Evolutionary conservation across 2,888 invertebrate genomes (phyloP).

Genomic region (Carabus problematicus): DNA sequence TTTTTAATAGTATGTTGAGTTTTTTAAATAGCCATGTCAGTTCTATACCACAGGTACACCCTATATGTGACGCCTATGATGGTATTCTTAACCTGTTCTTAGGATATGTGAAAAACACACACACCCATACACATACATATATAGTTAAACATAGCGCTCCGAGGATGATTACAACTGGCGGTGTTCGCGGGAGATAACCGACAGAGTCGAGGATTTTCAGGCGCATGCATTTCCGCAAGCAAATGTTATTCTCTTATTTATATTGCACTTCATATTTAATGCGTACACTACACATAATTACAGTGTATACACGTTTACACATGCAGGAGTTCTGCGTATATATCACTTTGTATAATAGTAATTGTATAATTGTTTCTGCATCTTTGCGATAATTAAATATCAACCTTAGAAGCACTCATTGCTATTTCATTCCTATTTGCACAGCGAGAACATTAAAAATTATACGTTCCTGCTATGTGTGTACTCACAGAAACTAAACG

Average conservation of each 20-base stretch:
- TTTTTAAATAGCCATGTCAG: too few species aligned
- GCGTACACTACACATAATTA: conserved; percentile 39
- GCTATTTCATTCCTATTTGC: too few species aligned
- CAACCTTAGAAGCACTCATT: too few species aligned
- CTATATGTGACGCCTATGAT: conserved; percentile 2
- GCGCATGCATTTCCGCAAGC: conserved; percentile 15
- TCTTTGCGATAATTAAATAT: too few species aligned
- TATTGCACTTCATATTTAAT: conserved; percentile 41
- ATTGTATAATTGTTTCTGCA: too few species aligned
- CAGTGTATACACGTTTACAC: conserved; percentile 10
- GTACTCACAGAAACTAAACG: too few species aligned
- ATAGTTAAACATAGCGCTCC: conserved; percentile 1
- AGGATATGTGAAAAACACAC: conserved; percentile 34
- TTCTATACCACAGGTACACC: too few species aligned
- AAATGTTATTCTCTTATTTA: conserved; percentile 42
- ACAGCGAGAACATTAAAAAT: too few species aligned
- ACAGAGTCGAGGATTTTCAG: conserved; percentile 3
- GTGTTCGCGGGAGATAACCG: conserved; percentile 39
- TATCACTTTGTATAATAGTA: too few species aligned
- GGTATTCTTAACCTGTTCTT: conserved; percentile 32
- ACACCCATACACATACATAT: conserved; percentile 28
- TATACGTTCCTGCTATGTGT: too few species aligned
- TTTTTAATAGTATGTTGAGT: too few species aligned
- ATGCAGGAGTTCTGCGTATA: too few species aligned
- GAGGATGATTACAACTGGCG: conserved; percentile 31